Base-by-base conservation (phyloP, 2,888 invertebrate species). In the Pilophorus perplexus region DNA sequence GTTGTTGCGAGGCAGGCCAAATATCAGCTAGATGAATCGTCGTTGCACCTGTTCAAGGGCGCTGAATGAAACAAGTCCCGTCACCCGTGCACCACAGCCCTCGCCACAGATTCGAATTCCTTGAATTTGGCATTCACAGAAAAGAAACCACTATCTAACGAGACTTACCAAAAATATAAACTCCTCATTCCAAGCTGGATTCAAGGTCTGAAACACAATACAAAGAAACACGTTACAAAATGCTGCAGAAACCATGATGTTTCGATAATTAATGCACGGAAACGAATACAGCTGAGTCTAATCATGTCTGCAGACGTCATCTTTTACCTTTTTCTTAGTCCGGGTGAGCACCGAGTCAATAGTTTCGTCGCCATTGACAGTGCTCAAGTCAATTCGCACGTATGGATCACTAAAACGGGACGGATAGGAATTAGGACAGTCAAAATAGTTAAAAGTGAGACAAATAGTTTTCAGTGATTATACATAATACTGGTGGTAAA, bases 151-250 rank as follows among this genome's bases (percentile, higher is more conserved):
- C n/a, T n/a, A n/a, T n/a, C n/a, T n/a, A n/a, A n/a, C n/a, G n/a
- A n/a, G n/a, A 82, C 85, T 85, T 78, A 94, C 95, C 81, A 92
- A 84, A 80, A 98, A 95, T 77, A 94, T 83, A 80, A 96, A 96
- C 82, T 96, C 95, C 81, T 97, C 94, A 80, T 94, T 90, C 98
- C 98, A 98, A 78, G 86, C 84, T 74, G 98, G 98, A 84, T 96
- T 96, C 72, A 98, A 81, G 65, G 95, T 95, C 91, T 93, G 82
- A 71, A 86, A 84, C 42, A 42, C n/a, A 6, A 42, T 42, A 14
- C 5, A 42, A 6, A 42, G 5, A 5, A 42, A 42, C n/a, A 42
- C 6, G 6, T 33, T 12, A n/a, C n/a, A n/a, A n/a, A n/a, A 42
- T 16, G 42, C n/a, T 12, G n/a, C n/a, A 14, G 42, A n/a, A 6